phyloP scores from a whole-genome alignment of 1,140 invertebrate genomes.

The Drosophila novamexicana region DNA sequence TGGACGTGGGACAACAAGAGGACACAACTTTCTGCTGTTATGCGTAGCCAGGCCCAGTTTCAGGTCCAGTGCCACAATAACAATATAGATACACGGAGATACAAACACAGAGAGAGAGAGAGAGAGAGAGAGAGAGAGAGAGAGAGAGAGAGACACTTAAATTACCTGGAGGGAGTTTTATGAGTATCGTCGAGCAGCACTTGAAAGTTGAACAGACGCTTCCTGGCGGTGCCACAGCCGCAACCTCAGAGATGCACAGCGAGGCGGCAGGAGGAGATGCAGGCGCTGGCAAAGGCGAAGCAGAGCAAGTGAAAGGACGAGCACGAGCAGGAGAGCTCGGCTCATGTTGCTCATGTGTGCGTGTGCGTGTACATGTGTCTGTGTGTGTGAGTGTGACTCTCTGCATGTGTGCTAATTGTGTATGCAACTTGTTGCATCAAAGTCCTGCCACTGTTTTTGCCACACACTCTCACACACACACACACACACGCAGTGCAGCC shows the following conservation, averaged over 20 bases:
- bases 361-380: background rate
- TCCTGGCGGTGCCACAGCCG: slow-evolving; percentile 39
- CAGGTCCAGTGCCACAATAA: slow-evolving; percentile 66
- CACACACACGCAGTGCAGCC: slow-evolving; percentile 10
- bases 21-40: slow-evolving; percentile 38
- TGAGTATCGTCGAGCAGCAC: slow-evolving; percentile 76
- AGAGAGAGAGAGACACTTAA: slow-evolving; percentile 43
- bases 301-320: slow-evolving; percentile 8
- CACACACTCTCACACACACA: slow-evolving; percentile 4
- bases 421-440: slow-evolving; percentile 79
- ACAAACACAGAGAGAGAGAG: slow-evolving; percentile 2
- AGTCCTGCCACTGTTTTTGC: slow-evolving; percentile 41
- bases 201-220: slow-evolving; percentile 80
- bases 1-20: slow-evolving; percentile 28
- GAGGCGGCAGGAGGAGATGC: slow-evolving; percentile 11
- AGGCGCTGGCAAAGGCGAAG: slow-evolving; percentile 1
- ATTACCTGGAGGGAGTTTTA: slow-evolving; percentile 82
- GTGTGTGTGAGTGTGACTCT: slow-evolving; percentile 13
- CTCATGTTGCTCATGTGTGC: slow-evolving; percentile 19
- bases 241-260: slow-evolving; percentile 10
- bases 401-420: slow-evolving; percentile 73
- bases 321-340: slow-evolving; percentile 3
- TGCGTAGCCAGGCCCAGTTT: slow-evolving; percentile 34
- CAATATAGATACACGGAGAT: slow-evolving; percentile 34
- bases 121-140: background rate